Evolutionary conservation across 2,888 invertebrate genomes (phyloP).

Genomic region (Unio delphinus): DNA sequence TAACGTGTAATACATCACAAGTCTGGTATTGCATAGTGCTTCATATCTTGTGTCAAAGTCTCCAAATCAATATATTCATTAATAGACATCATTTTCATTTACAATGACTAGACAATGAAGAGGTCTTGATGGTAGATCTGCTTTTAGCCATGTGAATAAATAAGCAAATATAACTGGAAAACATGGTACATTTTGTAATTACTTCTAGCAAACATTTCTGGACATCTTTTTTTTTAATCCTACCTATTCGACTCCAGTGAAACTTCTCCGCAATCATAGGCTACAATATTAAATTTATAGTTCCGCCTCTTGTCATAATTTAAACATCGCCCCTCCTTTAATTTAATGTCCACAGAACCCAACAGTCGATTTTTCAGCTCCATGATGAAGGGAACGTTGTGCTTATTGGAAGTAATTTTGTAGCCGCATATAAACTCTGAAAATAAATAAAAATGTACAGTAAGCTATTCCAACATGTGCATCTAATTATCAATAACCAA

Average conservation of each 20-base stretch:
- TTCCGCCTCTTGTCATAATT: constrained; percentile 95
- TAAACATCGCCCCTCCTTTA: constrained; percentile 74
- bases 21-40: no score
- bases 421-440: constrained; percentile 66
- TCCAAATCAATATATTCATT: no score
- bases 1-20: no score
- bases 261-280: constrained; percentile 83
- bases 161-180: no score
- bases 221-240: not conserved
- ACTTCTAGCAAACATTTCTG: not conserved
- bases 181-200: no score
- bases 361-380: constrained; percentile 54
- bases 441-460: constrained; percentile 18
- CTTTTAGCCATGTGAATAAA: no score
- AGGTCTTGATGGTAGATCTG: no score
- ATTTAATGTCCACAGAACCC: constrained; percentile 61
- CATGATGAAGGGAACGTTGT: constrained; percentile 62
- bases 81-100: no score
- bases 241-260: constrained; percentile 49
- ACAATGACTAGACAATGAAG: no score
- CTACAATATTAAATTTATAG: constrained; percentile 96
- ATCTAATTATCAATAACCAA: no score
- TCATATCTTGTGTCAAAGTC: no score
- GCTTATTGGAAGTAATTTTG: constrained; percentile 50
- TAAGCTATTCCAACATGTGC: no score